Evolutionary conservation across 2,797 vertebrate species (phyloP).

Genomic region (Ara ararauna): DNA sequence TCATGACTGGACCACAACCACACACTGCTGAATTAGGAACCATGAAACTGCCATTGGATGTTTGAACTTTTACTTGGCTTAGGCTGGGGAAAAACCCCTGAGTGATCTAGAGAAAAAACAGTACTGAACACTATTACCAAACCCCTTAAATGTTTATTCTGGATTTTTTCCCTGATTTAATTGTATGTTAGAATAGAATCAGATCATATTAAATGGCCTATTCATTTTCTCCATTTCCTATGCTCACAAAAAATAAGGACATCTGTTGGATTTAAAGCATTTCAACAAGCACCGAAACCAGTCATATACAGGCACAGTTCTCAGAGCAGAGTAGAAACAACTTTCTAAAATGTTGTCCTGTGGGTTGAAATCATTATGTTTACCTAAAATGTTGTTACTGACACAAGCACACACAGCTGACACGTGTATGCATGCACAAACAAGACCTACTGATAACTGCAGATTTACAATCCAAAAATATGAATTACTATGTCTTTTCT

Average conservation of each 20-base stretch:
- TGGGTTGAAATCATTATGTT: not conserved
- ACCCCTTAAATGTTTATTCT: not conserved
- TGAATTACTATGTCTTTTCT: not conserved
- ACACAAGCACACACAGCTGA: not conserved
- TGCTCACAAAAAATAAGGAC: not conserved
- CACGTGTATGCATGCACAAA: not conserved
- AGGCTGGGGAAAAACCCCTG: not conserved
- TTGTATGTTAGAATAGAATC: not conserved
- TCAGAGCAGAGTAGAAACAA: not conserved
- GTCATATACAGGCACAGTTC: not conserved
- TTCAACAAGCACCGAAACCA: not conserved
- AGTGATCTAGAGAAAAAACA: not conserved
- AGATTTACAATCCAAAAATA: not conserved
- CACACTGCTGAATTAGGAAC: not conserved
- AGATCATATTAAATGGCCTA: not conserved
- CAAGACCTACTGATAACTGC: not conserved
- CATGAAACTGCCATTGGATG: fast-evolving
- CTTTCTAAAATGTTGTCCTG: not conserved
- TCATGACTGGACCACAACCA: not conserved
- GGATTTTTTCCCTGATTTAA: not conserved
- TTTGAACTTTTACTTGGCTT: not conserved
- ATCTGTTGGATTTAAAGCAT: slow-evolving; percentile 14
- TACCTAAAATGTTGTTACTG: not conserved
- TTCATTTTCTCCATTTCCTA: slow-evolving; percentile 11
- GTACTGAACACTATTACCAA: not conserved